Evolutionary conservation across 2,888 invertebrate genomes (phyloP), one percentile per base, ranked within the genome.

Genomic region (Neoaliturus tenellus): DNA sequence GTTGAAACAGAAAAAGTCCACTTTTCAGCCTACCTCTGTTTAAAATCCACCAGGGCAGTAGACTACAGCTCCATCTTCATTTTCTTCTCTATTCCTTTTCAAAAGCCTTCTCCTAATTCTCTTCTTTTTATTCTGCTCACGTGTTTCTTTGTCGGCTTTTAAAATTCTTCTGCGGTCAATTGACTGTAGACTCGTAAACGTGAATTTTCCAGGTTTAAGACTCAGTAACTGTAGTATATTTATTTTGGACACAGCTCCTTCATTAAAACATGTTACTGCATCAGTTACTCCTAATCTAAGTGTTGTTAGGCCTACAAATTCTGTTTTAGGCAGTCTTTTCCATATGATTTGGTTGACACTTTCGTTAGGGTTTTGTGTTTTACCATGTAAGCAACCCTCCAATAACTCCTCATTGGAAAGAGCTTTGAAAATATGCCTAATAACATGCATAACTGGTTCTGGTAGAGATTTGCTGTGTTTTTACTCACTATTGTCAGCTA

Each of bases 351-450:
- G 8, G 55, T 80, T 80, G 33, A 51, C 51, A 55, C 80, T 80
- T 20, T 80, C 80, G 17, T 80, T 80, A 33, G 28, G 28, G 33
- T 80, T 80, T 55, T 80, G 80, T 28, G 80, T 80, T 48, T 31
- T 23, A 3, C 51, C 51, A 55, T 80, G 28, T 17, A 80, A 20
- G 33, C 55, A 80, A 10, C 33, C 31, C 31, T 51, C 28, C 23
- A 80, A 20, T n/a, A 80, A 31, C 23, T 80, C 31, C 23, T 48
- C 28, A 25, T 80, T 20, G n/a, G 80, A 33, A 17, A 80, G 25
- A 20, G 51, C 80, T 28, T 51, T 1, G 33, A 23, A 80, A 12
- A 31, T 80, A 8, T 51, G 17, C 28, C 55, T 33, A 2, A 80
- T 80, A 33, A 6, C 33, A 12, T 55, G 12, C 80, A 80, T 51